Evolutionary conservation across 2,797 vertebrate genomes (phyloP), one percentile per base, ranked within the genome.

Genomic region (Sebastolobus altivelis): DNA sequence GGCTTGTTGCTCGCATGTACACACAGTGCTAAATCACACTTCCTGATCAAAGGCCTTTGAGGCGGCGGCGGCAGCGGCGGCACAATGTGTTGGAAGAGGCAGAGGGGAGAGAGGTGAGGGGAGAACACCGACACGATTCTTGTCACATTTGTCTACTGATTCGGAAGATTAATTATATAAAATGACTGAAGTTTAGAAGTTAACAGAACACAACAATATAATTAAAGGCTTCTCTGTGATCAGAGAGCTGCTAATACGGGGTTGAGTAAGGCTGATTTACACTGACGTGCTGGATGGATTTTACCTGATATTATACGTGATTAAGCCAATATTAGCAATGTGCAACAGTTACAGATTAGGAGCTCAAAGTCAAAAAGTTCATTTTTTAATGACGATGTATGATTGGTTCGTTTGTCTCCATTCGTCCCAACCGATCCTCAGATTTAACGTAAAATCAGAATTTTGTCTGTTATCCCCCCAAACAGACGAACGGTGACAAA

Each of bases 1-100:
- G 88, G 90, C 89, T 89, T 87, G 91, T 90, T 91, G 93, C 92
- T 88, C 46, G 54, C 87, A 84, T 92, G 91, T 93, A 92, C 89
- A 86, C 88, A 86, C 88, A 72, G 76, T 71, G 85, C 92, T 94
- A 94, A 94, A 95, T 93, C 93, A 94, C 94, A 92, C 90, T 88
- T 92, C 86, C 91, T 94, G 94, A 95, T 95, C 94, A 95, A 95
- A 96, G 95, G 92, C 83, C 90, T 94, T 89, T 88, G 90, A 95
- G 94, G 94, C 87, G 69, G 89, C 84, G 71, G 91, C 79, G 62
- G 91, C 25, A 25, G 89, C 84, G 71, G 91, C 88, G 74, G 88
- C 90, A 92, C 88, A 90, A 90, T 89, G 94, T 93, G 93, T 89
- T 89, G 91, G 83, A 86, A 81, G 88, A 94, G 85, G 90, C 90